Base-by-base conservation (phyloP, 2,797 vertebrate species). In the Hylomyscus alleni region DNA sequence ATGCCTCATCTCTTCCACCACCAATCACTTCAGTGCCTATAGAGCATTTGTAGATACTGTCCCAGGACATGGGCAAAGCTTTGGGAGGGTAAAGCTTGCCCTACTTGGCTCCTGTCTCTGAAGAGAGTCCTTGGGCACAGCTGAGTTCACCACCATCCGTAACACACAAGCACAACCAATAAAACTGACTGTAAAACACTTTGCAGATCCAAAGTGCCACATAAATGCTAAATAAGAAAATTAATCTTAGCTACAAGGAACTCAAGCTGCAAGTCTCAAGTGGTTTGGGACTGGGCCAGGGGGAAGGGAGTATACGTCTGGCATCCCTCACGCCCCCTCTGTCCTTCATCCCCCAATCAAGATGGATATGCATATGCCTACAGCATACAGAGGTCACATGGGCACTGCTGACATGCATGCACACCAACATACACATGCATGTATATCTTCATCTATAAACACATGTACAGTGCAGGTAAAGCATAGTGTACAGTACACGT, bases 201-300 rank as follows among this genome's bases (percentile, higher is more conserved):
- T 73, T 89, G 82, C 78, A 89, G 97, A 97, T 84, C 95, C 83
- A 90, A 91, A 91, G 93, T 77, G 85, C 95, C 97, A 95, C 95
- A 97, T 87, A 97, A 96, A 97, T 85, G 95, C 95, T 96, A 97
- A 97, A 93, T 91, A 96, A 95, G 97, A 97, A 96, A 97, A 96
- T 96, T 92, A 94, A 97, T 94, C 96, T 89, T 56, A 52, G 95
- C 93, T 89, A 92, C 95, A 75, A 89, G 95, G 96, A 89, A 95
- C 95, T 81, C 95, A 62, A 2, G 0, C 44, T 54, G 82, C 0
- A 19, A 95, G 86, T 62, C 29, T 84, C 37, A 9, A 94, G 95
- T 81, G 85, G 47, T 56, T 96, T 88, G 56, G 93, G 95, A 62
- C 6, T 1, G n/a, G 29, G 88, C 96, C 93, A 83, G 47, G 56